Evolutionary conservation across 2,888 invertebrate genomes (phyloP), one percentile per base, ranked within the genome.

Genomic region (Fissipunctia ypsillon): DNA sequence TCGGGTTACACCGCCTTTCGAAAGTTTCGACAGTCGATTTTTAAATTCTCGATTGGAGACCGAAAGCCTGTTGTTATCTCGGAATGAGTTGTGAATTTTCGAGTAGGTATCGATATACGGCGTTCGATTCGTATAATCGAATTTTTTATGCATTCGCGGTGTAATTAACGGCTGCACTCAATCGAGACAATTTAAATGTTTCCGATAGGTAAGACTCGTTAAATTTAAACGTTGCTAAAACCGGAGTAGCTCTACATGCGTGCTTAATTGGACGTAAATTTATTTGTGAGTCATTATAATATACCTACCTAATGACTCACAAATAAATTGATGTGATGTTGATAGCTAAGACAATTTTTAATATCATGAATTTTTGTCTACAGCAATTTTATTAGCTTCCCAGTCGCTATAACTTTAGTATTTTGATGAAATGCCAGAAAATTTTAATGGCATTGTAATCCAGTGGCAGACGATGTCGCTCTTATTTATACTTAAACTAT

Each of bases 91-190:
- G 83, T 88, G 85, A 86, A 87, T 89, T 87, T 84, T 87, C 81
- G 81, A 83, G 77, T n/a, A n/a, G n/a, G n/a, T 84, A 86, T 84
- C 88, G 84, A 88, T 87, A 82, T 86, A 84, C 76, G 73, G 72
- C 78, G 48, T 69, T 65, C 78, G 83, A 88, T 84, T 85, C 84
- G 85, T 73, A 86, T 89, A 88, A 89, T 90, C 87, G 88, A 86
- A 69, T 88, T 88, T 88, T 89, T 88, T 78, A 78, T 81, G 70
- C 77, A 77, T 64, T 80, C 69, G 19, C 71, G 31, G 86, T 89
- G 89, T 88, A 91, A 89, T 91, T 91, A 88, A 84, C 89, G 90
- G 89, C 90, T 93, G 92, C 90, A 93, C 89, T 90, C 88, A 88
- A 89, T 90, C 86, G 90, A 90, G 84, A 88, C 88, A 89, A 85